Evolutionary conservation across 37 sponge, comb jelly and placozoan genomes (phyloP), one percentile per base, ranked within the genome.

Genomic region (Hormiphora californensis): DNA sequence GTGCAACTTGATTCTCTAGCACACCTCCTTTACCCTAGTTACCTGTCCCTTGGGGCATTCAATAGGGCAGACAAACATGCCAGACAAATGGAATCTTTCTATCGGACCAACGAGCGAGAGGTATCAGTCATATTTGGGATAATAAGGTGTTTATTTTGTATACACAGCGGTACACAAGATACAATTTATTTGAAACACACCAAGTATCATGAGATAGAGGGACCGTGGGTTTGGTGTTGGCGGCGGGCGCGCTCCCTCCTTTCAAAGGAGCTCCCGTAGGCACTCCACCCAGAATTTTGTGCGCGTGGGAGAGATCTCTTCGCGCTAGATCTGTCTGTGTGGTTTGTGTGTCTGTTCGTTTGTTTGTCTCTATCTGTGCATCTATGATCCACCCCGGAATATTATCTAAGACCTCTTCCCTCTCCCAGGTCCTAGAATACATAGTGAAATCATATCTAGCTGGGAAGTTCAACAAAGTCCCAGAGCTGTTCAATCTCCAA

Each of bases 381-480:
- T n/a, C n/a, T n/a, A n/a, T n/a, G n/a, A n/a, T n/a, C n/a, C n/a
- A n/a, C n/a, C n/a, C n/a, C n/a, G n/a, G n/a, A n/a, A n/a, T n/a
- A n/a, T n/a, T n/a, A n/a, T n/a, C n/a, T n/a, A n/a, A n/a, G n/a
- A n/a, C n/a, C n/a, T n/a, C n/a, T n/a, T n/a, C n/a, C n/a, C n/a
- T n/a, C n/a, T n/a, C 17, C 35, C 67, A 65, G 67, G 67, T 65
- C 3, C 37, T 65, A 19, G 67, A 65, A 28, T 65, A 33, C 37
- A 33, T 65, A 11, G 67, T 65, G 31, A 65, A 65, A 38, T 65
- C 67, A 2, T 65, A 65, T 17, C 67, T 65, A 21, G 32, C 38
- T 65, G 67, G 67, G 4, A 65, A 65, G 67, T 65, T 65, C 67
- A 27, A 65, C 67, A 65, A 65, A 65, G 67, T 65, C 4, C 1